phyloP scores from a whole-genome alignment of 2,797 vertebrate species.

The Tympanoctomys barrerae region DNA sequence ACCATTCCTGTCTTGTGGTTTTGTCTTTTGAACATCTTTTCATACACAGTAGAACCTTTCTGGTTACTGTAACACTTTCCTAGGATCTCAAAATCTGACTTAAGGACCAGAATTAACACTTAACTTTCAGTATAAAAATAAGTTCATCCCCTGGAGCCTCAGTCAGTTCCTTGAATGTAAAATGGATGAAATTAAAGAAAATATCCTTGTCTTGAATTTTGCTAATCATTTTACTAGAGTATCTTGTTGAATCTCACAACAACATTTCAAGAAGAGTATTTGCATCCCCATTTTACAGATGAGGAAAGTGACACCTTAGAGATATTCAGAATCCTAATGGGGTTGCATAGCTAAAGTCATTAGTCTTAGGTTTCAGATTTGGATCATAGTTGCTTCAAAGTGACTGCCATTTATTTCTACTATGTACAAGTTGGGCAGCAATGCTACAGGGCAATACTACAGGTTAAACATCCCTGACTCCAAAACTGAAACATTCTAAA shows the following conservation, averaged over 20 bases:
- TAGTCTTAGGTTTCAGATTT: not conserved
- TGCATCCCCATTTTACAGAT: not conserved
- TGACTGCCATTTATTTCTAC: not conserved
- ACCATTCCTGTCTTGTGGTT: not conserved
- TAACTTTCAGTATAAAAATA: not conserved
- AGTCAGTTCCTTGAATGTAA: conserved; percentile 23
- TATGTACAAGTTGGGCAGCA: not conserved
- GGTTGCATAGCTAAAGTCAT: not conserved
- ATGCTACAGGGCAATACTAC: not conserved
- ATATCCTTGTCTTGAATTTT: not conserved
- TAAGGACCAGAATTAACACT: not conserved
- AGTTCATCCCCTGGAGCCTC: not conserved
- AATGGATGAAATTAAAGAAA: not conserved
- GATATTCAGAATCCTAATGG: not conserved
- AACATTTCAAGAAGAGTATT: conserved; percentile 9
- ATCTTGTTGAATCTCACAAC: not conserved
- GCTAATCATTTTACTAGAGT: not conserved
- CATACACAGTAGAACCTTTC: not conserved
- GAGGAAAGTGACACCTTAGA: conserved; percentile 24
- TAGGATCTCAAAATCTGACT: not conserved
- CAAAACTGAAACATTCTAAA: not conserved
- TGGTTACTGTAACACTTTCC: not conserved
- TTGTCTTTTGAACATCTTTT: not conserved
- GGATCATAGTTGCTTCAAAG: not conserved
- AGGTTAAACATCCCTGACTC: not conserved